These are phyloP conservation scores for Oncorhynchus clarkii DNA, from an alignment of 2,113 vertebrate species.

Conservation along the genomic window DNA sequence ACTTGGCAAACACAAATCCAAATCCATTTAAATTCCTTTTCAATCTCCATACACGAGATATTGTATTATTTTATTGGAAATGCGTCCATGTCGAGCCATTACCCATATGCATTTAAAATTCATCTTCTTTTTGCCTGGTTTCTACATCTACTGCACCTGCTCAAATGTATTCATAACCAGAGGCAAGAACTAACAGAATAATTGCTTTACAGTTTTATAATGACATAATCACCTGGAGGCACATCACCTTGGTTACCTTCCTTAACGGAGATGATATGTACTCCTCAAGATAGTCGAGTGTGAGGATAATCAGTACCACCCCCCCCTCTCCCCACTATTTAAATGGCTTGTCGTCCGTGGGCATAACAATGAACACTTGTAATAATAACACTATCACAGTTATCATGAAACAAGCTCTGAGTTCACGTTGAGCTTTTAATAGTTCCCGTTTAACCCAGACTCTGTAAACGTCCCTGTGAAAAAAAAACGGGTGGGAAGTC, in stretches of 20 bases:
- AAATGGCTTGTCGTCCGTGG: slow-evolving; percentile 82
- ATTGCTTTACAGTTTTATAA: slow-evolving; percentile 98
- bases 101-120: slow-evolving; percentile 97
- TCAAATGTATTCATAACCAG: slow-evolving; percentile 96
- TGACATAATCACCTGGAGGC: slow-evolving; percentile 95
- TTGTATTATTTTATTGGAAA: slow-evolving; percentile 83
- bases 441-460: slow-evolving; percentile 93
- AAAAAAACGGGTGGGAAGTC: slow-evolving; percentile 63
- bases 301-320: slow-evolving; percentile 77
- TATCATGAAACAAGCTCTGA: slow-evolving; percentile 89
- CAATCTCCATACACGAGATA: slow-evolving; percentile 88
- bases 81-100: slow-evolving; percentile 93
- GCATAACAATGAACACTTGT: slow-evolving; percentile 75
- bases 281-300: slow-evolving; percentile 79
- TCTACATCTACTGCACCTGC: slow-evolving; percentile 88
- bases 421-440: slow-evolving; percentile 90
- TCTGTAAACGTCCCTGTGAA: slow-evolving; percentile 86
- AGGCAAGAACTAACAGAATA: slow-evolving; percentile 98
- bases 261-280: slow-evolving; percentile 91
- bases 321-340: slow-evolving; percentile 77
- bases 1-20: slow-evolving; percentile 79
- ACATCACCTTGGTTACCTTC: slow-evolving; percentile 92
- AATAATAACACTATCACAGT: slow-evolving; percentile 77
- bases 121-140: slow-evolving; percentile 89
- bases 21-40: slow-evolving; percentile 79